Evolutionary conservation across 1,140 invertebrate genomes (phyloP).

Genomic region (Rhyzopertha dominica): DNA sequence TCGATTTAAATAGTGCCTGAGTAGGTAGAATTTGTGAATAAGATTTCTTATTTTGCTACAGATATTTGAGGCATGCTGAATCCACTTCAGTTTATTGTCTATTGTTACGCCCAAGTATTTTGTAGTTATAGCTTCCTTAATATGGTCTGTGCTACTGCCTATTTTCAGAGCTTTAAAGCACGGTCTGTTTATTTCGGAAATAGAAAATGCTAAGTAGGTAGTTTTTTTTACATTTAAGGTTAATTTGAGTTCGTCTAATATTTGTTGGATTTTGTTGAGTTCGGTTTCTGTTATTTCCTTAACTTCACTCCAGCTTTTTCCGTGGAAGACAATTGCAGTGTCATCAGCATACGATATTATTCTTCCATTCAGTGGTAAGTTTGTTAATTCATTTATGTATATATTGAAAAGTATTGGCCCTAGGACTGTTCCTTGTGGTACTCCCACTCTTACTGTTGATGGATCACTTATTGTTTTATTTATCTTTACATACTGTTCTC

Average conservation of each 20-base stretch:
- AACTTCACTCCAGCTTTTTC: background rate
- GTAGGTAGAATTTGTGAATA: conserved; percentile 6
- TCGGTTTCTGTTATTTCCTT: background rate
- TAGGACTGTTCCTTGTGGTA: conserved; percentile 3
- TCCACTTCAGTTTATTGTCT: conserved; percentile 4
- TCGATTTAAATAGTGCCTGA: conserved; percentile 1
- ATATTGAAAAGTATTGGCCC: background rate
- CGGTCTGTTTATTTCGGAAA: background rate
- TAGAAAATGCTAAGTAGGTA: conserved; percentile 1
- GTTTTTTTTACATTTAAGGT: conserved; percentile 1
- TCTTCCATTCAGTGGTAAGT: background rate
- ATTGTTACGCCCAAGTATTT: conserved; percentile 5
- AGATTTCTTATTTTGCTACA: background rate
- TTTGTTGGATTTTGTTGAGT: background rate
- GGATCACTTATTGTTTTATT: too few species aligned
- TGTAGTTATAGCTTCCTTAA: background rate
- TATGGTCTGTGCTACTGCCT: background rate
- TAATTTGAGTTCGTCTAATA: conserved; percentile 4
- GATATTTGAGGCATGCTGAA: conserved; percentile 2
- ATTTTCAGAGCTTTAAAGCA: background rate
- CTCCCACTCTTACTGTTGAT: background rate
- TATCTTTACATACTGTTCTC: too few species aligned
- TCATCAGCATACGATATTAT: conserved; percentile 10
- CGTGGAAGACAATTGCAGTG: background rate
- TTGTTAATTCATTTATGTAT: background rate